Evolutionary conservation across 2,113 vertebrate species (phyloP), one percentile per base, ranked within the genome.

Genomic region (Aviceda subcristata): DNA sequence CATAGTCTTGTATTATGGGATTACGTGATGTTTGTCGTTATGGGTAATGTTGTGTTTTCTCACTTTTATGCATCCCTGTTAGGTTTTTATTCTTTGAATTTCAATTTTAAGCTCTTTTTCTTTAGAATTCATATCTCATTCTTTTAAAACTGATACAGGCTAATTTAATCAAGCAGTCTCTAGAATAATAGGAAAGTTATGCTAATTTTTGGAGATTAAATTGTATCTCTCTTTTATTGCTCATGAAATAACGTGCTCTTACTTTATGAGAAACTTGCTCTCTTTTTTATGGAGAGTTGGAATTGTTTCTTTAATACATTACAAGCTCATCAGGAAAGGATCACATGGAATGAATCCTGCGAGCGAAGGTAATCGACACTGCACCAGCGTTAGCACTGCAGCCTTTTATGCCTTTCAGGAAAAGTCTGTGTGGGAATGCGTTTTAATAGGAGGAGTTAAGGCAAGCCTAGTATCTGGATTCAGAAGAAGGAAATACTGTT

Each of bases 131-230:
- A 14, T 53, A 6, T 57, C 83, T 85, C 72, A n/a, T 90, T 92
- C 82, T 59, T 76, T 93, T 95, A 89, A 72, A 94, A 96, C 80
- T 11, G 30, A 88, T 77, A 21, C 13, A 63, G 45, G 53, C 94
- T 96, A 95, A 96, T 97, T 97, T 90, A 95, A 95, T 97, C 91
- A 96, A 86, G 82, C 66, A 30, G 82, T 22, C 68, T 95, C 39
- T 59, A 38, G 73, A 97, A 96, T 93, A 94, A 94, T 85, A 94
- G 90, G 75, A 38, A 88, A 95, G 41, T 95, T 97, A 95, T 95
- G 96, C 91, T 94, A 92, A 95, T 97, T 94, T 92, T 57, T 48
- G 57, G 60, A 83, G 78, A 97, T 93, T 73, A 93, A 96, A 94
- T 80, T 87, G 41, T 89, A 48, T 62, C 55, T 88, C 30, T 91